Evolutionary conservation across 2,888 invertebrate species (phyloP), one percentile per base, ranked within the genome.

Genomic region (Abscondita cerata): DNA sequence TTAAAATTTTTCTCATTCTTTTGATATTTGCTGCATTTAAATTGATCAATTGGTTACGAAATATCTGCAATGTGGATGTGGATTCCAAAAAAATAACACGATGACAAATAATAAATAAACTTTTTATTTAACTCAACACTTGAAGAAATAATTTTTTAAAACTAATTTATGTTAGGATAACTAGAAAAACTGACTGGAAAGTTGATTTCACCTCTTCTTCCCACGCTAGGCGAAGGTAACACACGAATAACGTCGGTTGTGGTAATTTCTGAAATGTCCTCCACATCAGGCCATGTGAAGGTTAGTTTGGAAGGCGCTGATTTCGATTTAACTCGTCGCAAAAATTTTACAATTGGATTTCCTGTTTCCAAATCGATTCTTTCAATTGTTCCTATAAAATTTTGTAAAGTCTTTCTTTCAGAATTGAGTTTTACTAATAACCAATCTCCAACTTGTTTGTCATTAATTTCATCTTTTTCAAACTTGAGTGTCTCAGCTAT

Each of bases 281-380:
- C 50, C 31, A 50, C 33, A 31, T 50, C 50, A 33, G 50, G 50
- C 33, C 50, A 50, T 50, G 50, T 50, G 50, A 50, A 50, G 11
- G 50, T 16, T n/a, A 12, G 34, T 34, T 16, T 31, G 50, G 15
- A 50, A 36, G 11, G 5, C 31, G 9, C 31, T 12, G 33, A 12
- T n/a, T n/a, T n/a, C 5, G 9, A 31, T 31, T 6, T 31, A 31
- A 31, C 9, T 31, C 31, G 5, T 31, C 31, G 31, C 9, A 9
- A 31, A 31, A 31, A 31, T 9, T 31, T 31, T 9, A 31, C 31
- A 31, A 31, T 31, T 31, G 31, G 31, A 31, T 31, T 31, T 31
- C 31, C 31, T 4, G 6, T 31, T 31, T 31, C 31, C 9, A 9
- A n/a, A n/a, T n/a, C n/a, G n/a, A n/a, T n/a, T n/a, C 31, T 6